phyloP scores from a whole-genome alignment of 2,888 invertebrate genomes.

The Drosophila diplacantha region DNA sequence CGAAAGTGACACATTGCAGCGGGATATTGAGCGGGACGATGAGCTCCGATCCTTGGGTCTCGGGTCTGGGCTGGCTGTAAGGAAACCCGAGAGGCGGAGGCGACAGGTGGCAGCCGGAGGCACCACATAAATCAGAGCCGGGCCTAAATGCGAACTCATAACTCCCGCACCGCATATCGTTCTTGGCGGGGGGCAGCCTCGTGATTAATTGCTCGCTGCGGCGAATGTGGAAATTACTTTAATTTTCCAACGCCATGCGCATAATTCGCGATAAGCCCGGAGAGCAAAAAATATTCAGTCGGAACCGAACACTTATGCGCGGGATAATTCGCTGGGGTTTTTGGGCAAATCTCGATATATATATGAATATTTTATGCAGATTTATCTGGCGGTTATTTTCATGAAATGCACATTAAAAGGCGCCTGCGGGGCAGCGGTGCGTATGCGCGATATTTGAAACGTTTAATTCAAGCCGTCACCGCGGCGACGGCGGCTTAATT shows the following conservation, averaged over 20 bases:
- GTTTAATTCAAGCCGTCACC: constrained; percentile 46
- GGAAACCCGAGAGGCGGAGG: background rate
- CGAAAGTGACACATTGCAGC: constrained; percentile 63
- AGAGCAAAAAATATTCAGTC: constrained; percentile 26
- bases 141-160: constrained; percentile 51
- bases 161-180: constrained; percentile 55
- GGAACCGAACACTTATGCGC: constrained; percentile 59
- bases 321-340: constrained; percentile 44
- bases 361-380: constrained; percentile 38
- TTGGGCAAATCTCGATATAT: constrained; percentile 12
- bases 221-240: constrained; percentile 72
- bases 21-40: constrained; percentile 50
- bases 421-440: constrained; percentile 46
- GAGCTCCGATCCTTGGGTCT: constrained; percentile 21
- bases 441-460: constrained; percentile 61
- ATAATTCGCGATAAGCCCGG: constrained; percentile 58
- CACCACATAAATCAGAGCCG: constrained; percentile 34
- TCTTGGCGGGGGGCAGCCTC: constrained; percentile 35
- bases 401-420: constrained; percentile 61
- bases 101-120: constrained; percentile 37
- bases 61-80: background rate
- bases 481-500: constrained; percentile 40
- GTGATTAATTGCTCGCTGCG: constrained; percentile 63
- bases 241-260: constrained; percentile 47
- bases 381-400: constrained; percentile 48